Base-by-base conservation (phyloP, 2,797 vertebrate species). In the Rhynchonycteris naso region DNA sequence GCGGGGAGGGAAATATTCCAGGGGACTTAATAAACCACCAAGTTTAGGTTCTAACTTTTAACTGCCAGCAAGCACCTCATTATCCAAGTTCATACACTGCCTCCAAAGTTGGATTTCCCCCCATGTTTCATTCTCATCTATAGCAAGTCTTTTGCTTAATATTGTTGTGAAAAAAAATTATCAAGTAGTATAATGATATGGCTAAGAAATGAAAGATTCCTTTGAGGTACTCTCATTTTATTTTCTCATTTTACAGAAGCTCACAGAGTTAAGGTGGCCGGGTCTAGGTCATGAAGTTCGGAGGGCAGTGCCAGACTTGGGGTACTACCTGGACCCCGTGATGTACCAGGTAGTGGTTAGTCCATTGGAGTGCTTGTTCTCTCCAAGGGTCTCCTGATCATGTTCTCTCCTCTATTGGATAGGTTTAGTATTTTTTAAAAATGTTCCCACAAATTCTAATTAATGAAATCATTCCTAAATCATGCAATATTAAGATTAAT, bases 311-410 rank as follows among this genome's bases (percentile, higher is more conserved):
- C 19, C n/a, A 7, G 14, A 5, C 3, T 9, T 2, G 66, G 38
- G 8, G 9, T 15, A 7, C 14, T 5, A 10, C 3, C 5, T 5
- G 7, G 33, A 21, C 22, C 4, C 10, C 5, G 8, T 2, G 7
- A 54, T 15, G 4, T 7, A 1, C n/a, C n/a, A 8, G 13, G 24
- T 11, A 33, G 4, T 5, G 15, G 2, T 14, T n/a, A 38, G 54
- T 12, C 24, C 24, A 0, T 7, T 54, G 2, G 4, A 66, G 28
- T 1, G 6, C 4, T 28, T 3, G 26, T 7, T 72, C 5, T 66
- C 24, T 13, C 2, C 21, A 4, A 47, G 28, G 26, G 4, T 18
- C 26, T 84, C 15, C 9, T 4, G 3, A 38, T 6, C 30, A 14
- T 7, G 43, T 80, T 58, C 9, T 28, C 4, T n/a, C 15, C 56